phyloP scores from a whole-genome alignment of 2,888 invertebrate species.

The Osmoderma eremita region DNA sequence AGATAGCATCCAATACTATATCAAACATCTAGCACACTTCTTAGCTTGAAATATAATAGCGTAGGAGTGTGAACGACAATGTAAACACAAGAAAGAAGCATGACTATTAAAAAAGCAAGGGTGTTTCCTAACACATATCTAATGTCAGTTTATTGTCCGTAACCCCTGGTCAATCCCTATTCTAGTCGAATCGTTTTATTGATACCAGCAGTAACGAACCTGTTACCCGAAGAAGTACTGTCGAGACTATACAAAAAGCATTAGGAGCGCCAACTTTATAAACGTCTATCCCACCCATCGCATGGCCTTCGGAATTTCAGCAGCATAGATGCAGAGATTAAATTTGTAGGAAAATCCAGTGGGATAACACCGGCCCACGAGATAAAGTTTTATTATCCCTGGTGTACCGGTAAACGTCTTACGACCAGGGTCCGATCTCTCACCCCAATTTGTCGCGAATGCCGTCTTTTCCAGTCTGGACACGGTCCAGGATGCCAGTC shows the following conservation, averaged over 20 bases:
- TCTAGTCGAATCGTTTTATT: slow-evolving; percentile 55
- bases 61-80: slow-evolving; percentile 56
- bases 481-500: slow-evolving; percentile 63
- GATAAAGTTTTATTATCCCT: slow-evolving; percentile 44
- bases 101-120: slow-evolving; percentile 56
- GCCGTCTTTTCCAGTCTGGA: slow-evolving; percentile 62
- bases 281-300: slow-evolving; percentile 17
- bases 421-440: slow-evolving; percentile 57
- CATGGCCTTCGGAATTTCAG: slow-evolving; percentile 28
- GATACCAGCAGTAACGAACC: slow-evolving; percentile 50
- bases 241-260: slow-evolving; percentile 26
- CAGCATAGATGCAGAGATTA: slow-evolving; percentile 38
- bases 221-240: slow-evolving; percentile 22
- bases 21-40: neutral
- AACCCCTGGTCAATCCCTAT: slow-evolving; percentile 59
- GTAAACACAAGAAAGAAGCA: slow-evolving; percentile 56
- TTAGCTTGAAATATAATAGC: slow-evolving; percentile 16
- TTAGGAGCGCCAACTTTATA: slow-evolving; percentile 30
- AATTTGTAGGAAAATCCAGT: slow-evolving; percentile 41
- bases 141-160: slow-evolving; percentile 58
- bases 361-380: slow-evolving; percentile 32
- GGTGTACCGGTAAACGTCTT: slow-evolving; percentile 55
- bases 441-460: slow-evolving; percentile 65
- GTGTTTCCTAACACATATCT: slow-evolving; percentile 54
- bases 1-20: too few species aligned